Conservation (phyloP, 2,888 invertebrate species). For the Cerastis leucographa region DNA sequence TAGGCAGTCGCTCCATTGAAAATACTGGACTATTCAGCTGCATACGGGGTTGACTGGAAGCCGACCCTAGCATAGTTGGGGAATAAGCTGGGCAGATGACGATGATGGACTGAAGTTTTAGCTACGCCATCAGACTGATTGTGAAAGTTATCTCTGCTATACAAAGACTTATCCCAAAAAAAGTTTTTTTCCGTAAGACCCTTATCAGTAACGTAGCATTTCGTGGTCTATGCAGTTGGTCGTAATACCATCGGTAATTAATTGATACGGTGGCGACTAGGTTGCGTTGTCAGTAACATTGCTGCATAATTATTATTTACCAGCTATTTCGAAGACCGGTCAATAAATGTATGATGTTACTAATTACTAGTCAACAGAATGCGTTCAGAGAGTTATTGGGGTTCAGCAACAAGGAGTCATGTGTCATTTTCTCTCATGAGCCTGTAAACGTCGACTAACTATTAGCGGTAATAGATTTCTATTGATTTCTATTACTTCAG, state of each 20-base stretch:
- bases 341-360: not conserved
- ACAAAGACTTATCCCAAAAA: not conserved
- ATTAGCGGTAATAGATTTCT: slow-evolving; percentile 33
- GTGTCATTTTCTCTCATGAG: not conserved
- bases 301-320: not conserved
- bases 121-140: not conserved
- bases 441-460: not conserved
- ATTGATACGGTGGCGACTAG: too few species aligned
- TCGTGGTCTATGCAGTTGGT: not conserved
- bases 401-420: not conserved
- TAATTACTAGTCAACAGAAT: not conserved
- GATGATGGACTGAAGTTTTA: too few species aligned
- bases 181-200: not conserved
- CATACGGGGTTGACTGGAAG: too few species aligned
- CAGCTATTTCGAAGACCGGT: not conserved
- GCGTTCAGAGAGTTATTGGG: not conserved
- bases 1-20: too few species aligned
- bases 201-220: not conserved
- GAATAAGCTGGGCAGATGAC: too few species aligned
- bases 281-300: not conserved
- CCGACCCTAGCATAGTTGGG: too few species aligned
- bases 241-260: not conserved
- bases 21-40: too few species aligned
- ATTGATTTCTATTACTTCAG: slow-evolving; percentile 30
- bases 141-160: not conserved